Evolutionary conservation across 2,113 vertebrate species (phyloP).

Genomic region (Struthidea cinerea): DNA sequence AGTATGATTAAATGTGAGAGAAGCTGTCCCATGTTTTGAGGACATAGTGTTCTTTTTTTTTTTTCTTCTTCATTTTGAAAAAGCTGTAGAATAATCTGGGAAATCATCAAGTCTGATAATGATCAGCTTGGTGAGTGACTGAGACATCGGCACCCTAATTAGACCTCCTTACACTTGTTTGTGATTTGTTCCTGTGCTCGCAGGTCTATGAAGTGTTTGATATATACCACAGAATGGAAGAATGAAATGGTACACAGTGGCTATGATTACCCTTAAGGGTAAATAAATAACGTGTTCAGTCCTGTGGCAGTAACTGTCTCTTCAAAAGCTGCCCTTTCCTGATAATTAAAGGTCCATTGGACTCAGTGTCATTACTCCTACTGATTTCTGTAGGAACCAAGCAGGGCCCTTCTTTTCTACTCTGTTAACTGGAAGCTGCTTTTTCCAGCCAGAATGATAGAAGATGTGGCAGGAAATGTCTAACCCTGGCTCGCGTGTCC

Average conservation of each 20-base stretch:
- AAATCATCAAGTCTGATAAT: background rate
- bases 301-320: slow-evolving; percentile 34
- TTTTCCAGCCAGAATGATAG: background rate
- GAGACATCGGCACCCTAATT: background rate
- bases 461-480: background rate
- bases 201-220: background rate
- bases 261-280: slow-evolving; percentile 40
- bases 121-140: background rate
- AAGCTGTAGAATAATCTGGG: background rate
- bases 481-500: background rate
- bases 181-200: background rate
- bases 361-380: background rate
- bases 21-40: background rate
- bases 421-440: background rate
- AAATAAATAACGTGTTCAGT: slow-evolving; percentile 58
- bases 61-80: background rate
- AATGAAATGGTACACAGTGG: background rate
- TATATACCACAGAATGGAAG: background rate
- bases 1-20: background rate
- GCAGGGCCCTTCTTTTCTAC: background rate
- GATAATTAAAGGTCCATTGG: background rate
- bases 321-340: background rate
- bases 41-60: background rate
- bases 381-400: background rate
- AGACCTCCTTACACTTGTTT: background rate